Conservation (phyloP, 64 coral and sea anemone genomes). For the Pocillopora verrucosa region DNA sequence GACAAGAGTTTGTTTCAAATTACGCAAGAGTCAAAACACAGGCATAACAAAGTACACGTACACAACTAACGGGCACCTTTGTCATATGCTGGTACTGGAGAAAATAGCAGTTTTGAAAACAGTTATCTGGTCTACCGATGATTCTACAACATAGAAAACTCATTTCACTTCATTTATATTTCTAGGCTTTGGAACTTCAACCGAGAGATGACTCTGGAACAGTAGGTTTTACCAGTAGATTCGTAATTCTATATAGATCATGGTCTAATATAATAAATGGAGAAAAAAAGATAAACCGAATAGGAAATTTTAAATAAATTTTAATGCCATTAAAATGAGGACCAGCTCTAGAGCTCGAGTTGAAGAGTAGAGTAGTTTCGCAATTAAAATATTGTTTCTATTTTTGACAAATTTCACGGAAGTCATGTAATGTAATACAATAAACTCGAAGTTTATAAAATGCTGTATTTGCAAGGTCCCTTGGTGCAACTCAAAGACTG, state of each 20-base stretch:
- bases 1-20: neutral
- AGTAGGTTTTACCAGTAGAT: neutral
- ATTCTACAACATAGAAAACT: neutral
- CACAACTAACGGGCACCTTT: too few relatives aligned
- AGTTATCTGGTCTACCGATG: neutral
- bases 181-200: constrained; percentile 25
- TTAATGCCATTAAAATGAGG: neutral
- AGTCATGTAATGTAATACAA: too few relatives aligned
- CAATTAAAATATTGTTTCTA: too few relatives aligned
- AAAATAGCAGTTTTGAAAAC: too few relatives aligned
- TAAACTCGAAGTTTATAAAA: too few relatives aligned
- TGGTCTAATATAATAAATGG: neutral
- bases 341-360: neutral
- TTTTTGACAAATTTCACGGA: too few relatives aligned
- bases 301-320: neutral
- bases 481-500: too few relatives aligned
- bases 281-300: neutral
- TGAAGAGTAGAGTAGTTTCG: too few relatives aligned
- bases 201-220: constrained; percentile 8
- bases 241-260: neutral
- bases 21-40: too few relatives aligned
- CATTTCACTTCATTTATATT: neutral
- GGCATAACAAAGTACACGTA: too few relatives aligned
- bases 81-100: too few relatives aligned
- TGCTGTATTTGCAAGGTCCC: too few relatives aligned